Evolutionary conservation across 2,113 vertebrate species (phyloP).

Genomic region (Polyodon spathula): DNA sequence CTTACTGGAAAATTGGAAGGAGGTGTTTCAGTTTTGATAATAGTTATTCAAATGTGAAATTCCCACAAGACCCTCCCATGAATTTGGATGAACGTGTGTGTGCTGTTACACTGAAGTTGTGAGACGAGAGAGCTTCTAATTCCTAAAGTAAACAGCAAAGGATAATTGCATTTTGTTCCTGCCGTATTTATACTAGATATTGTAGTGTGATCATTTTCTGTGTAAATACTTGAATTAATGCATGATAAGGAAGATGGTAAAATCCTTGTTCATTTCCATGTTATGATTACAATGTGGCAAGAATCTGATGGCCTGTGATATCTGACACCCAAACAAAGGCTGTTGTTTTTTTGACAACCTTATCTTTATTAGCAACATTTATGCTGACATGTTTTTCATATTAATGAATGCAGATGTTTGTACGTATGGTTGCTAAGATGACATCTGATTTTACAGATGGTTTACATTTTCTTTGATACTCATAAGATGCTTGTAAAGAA

Average conservation of each 20-base stretch:
- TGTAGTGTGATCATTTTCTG: conserved; percentile 40
- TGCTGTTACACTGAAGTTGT: conserved; percentile 21
- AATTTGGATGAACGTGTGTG: conserved; percentile 29
- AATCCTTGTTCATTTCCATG: too few species aligned
- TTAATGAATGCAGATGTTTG: neutral
- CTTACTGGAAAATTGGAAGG: too few species aligned
- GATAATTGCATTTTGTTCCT: conserved; percentile 53
- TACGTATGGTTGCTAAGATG: neutral
- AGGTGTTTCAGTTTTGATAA: too few species aligned
- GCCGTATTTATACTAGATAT: conserved; percentile 45
- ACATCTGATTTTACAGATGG: neutral
- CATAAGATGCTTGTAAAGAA: neutral
- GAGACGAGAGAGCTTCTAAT: conserved; percentile 31
- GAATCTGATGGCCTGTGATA: too few species aligned
- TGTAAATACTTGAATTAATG: conserved; percentile 56
- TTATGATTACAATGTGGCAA: too few species aligned
- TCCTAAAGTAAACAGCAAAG: conserved; percentile 42
- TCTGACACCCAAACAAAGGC: too few species aligned
- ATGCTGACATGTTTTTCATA: too few species aligned
- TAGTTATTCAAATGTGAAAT: neutral
- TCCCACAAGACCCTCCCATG: conserved; percentile 14
- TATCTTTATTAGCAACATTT: too few species aligned
- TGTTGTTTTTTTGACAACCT: too few species aligned
- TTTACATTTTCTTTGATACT: neutral
- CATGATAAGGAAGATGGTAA: too few species aligned